Percentiles rank a stretch among this genome's conserved stretches.
These are phyloP conservation scores for Ctenomys sociabilis DNA, from an alignment of 2,113 vertebrate species.

Conservation along the genomic window DNA sequence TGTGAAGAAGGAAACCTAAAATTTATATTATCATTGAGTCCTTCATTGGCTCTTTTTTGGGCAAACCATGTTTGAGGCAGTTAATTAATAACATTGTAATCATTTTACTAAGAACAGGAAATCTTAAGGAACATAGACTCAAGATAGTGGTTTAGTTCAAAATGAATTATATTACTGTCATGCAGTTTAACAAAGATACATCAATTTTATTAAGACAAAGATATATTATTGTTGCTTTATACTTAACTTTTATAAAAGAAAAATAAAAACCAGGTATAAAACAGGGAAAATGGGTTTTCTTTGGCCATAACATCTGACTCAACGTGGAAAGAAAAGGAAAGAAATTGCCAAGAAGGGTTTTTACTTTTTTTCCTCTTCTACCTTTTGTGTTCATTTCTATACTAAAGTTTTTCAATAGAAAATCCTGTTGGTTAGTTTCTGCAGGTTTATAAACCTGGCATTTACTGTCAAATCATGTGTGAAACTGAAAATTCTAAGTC, in stretches of 20 bases:
- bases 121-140: fast-evolving
- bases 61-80: not conserved
- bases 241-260: not conserved
- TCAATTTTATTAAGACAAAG: not conserved
- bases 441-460: not conserved
- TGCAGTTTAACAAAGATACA: not conserved
- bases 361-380: not conserved
- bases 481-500: constrained; percentile 29
- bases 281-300: not conserved
- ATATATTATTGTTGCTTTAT: not conserved
- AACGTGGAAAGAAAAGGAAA: not conserved
- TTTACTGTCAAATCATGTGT: constrained; percentile 38
- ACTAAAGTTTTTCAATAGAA: not conserved
- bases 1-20: not conserved
- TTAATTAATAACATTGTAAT: not conserved
- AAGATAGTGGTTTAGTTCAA: constrained; percentile 8
- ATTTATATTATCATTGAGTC: not conserved
- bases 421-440: not conserved
- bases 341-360: not conserved
- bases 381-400: not conserved
- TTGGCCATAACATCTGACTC: not conserved
- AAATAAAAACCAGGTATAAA: not conserved
- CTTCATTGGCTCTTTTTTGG: not conserved
- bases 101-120: not conserved
- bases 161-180: not conserved